Base-by-base conservation (phyloP, 1,140 invertebrate species). In the Diachasma alloeum region DNA sequence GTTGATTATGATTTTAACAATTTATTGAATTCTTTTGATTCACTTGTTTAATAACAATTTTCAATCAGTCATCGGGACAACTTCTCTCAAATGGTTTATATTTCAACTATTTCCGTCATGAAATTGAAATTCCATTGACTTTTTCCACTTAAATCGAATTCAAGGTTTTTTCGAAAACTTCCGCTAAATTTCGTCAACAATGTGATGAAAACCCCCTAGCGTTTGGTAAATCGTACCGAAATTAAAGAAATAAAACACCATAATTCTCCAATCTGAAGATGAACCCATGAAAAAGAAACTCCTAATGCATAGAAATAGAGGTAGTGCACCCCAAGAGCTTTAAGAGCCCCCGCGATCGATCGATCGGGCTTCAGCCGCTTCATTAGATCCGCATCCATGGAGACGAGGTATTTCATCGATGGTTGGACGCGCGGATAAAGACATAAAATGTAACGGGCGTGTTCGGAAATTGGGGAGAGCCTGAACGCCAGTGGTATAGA, bases 381-480 rank as follows among this genome's bases (percentile, higher is more conserved):
- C 36, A 74, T 74, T 74, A 74, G 59, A 66, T 74, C 59, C 72
- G 53, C 72, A 66, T 77, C 59, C 70, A 26, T 13, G 39, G 46
- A 75, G 69, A 75, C 78, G 76, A 75, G 79, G 80, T 79, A 77
- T 84, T 81, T 86, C 78, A 80, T 86, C 81, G 82, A 63, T 71
- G 81, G 77, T 77, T 72, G 76, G 72, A 72, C 80, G 79, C 75
- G 78, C 78, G 81, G 78, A 87, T 87, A 86, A 85, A 86, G 84
- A 86, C 84, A 87, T 86, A 87, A 87, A 87, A 84, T 83, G 83
- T 86, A 86, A 86, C 84, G 83, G 83, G 80, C 78, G 79, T 82
- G 74, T 68, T 69, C 17, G 66, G 36, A 39, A 69, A 68, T 59
- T 19, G 37, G 46, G 56, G 37, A 59, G 31, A 37, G 19, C 17